Base-by-base conservation (phyloP, 2,888 invertebrate species). In the Lasioglossum villosulum region DNA sequence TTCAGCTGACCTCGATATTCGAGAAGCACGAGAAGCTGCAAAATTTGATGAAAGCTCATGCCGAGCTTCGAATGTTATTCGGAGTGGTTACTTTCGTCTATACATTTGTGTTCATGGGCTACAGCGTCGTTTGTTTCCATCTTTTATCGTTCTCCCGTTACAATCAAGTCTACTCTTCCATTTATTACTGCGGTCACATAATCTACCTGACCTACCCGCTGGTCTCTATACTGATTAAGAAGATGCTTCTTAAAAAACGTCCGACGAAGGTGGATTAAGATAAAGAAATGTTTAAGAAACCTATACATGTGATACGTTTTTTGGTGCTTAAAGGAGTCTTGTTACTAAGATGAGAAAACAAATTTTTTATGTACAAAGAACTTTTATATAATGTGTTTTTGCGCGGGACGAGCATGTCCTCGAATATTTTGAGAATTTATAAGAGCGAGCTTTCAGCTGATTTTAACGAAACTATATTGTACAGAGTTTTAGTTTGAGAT, bases 51-150 rank as follows among this genome's bases (percentile, higher is more conserved):
- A 92, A 95, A 0, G 86, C 80, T 45, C 95, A 95, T 42, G 91
- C 93, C 0, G 80, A 91, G 0, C 92, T 96, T 0, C 96, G 96
- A 80, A 93, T 95, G 12, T 68, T 96, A 0, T 93, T 96, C 5
- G 97, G 97, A 94, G 90, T 96, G 0, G 56, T 97, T 6, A 95
- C 97, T 0, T 97, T 97, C 93, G 92, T 96, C 0, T 98, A 98
- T 93, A 97, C 98, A 0, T 96, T 97, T 70, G 96, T 98, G 14
- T 98, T 97, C 91, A 98, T 98, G 97, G 98, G 98, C 14, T 98
- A 97, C 96, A 97, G 97, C 91, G 95, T 98, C 70, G 95, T 97
- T 16, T 97, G 98, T 0, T 98, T 98, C 92, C 96, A 96, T 68
- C 96, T 97, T 5, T 96, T 98, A 86, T 97, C 97, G 6, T 97